phyloP scores from a whole-genome alignment of 2,797 vertebrate genomes.

The Bufotes viridis region DNA sequence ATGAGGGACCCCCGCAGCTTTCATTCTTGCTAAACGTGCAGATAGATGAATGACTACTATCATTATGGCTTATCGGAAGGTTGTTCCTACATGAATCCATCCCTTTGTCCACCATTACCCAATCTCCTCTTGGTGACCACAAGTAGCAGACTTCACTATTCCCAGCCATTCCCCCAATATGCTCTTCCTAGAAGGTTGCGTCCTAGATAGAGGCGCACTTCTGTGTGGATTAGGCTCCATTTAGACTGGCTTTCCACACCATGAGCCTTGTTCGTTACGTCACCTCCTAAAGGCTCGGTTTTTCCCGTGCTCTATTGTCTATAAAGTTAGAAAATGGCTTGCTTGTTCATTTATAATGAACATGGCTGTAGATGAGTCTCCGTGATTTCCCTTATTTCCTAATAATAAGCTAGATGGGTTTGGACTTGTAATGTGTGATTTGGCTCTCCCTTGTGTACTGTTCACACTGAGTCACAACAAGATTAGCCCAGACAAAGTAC shows the following conservation, averaged over 20 bases:
- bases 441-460: slow-evolving; percentile 8
- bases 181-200: too few species aligned
- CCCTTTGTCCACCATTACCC: too few species aligned
- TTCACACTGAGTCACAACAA: neutral
- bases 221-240: too few species aligned
- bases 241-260: too few species aligned
- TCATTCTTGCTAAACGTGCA: too few species aligned
- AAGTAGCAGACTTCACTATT: too few species aligned
- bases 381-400: neutral
- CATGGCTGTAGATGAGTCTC: neutral
- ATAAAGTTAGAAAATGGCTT: neutral
- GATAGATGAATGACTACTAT: neutral
- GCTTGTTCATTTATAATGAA: neutral
- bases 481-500: neutral
- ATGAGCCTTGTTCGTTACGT: too few species aligned
- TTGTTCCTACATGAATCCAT: too few species aligned
- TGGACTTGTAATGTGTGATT: neutral
- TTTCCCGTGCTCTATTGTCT: neutral
- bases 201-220: too few species aligned
- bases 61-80: neutral
- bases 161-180: neutral
- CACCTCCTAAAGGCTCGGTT: neutral
- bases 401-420: neutral
- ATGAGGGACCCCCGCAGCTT: too few species aligned
- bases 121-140: neutral